Evolutionary conservation across 1,140 invertebrate genomes (phyloP), one percentile per base, ranked within the genome.

Genomic region (Samia ricini): DNA sequence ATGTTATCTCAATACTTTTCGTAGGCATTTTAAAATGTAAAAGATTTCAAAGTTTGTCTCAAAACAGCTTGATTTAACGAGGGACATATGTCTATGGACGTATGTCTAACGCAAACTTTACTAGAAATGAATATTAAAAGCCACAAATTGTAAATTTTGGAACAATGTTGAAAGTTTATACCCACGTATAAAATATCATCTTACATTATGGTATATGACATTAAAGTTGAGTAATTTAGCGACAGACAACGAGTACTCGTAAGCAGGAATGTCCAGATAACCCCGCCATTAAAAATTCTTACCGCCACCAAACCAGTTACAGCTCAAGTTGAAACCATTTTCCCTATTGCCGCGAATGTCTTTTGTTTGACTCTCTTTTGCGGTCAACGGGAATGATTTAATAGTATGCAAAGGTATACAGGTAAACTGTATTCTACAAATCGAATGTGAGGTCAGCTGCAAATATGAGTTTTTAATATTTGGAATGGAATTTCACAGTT

Each of bases 81-180:
- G n/a, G n/a, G n/a, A n/a, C n/a, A n/a, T n/a, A n/a, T n/a, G n/a
- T n/a, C n/a, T n/a, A n/a, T n/a, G n/a, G n/a, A n/a, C n/a, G n/a
- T n/a, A n/a, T n/a, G n/a, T n/a, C n/a, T n/a, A n/a, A n/a, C n/a
- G 60, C 61, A 36, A 55, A 56, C 60, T 24, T 6, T 29, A 18
- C 52, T 48, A 23, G n/a, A 19, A 49, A 49, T 15, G 48, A n/a
- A 4, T 15, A 4, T 19, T 42, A 49, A 19, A 49, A 18, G 20
- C 20, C 48, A n/a, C 48, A n/a, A n/a, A n/a, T n/a, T n/a, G n/a
- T n/a, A n/a, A n/a, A n/a, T n/a, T n/a, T n/a, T n/a, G n/a, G n/a
- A n/a, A n/a, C n/a, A n/a, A n/a, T n/a, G n/a, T n/a, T n/a, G n/a
- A n/a, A n/a, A n/a, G n/a, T n/a, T n/a, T n/a, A n/a, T n/a, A n/a